Conservation (phyloP, 2,113 vertebrate genomes). For the Rutilus rutilus region DNA sequence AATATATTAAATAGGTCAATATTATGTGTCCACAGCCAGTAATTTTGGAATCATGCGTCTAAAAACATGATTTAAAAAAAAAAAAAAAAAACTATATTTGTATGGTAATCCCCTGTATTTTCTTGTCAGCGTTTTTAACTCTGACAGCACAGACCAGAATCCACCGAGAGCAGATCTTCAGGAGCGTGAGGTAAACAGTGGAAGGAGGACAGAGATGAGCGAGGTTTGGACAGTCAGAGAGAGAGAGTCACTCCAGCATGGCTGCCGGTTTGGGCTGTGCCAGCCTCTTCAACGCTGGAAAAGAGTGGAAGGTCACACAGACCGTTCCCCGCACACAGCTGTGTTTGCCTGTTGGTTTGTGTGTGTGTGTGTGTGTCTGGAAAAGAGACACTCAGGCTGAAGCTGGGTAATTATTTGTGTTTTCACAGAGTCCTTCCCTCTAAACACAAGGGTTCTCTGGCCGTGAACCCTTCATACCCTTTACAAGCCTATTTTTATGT, state of each 20-base stretch:
- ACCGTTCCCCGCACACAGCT: conserved; percentile 22
- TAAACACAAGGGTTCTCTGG: conserved; percentile 61
- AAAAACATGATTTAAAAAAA: no score
- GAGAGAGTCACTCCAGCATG: not conserved
- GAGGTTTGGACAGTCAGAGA: not conserved
- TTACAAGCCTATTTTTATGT: conserved; percentile 69
- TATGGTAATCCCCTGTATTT: not conserved
- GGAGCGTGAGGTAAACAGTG: not conserved
- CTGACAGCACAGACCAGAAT: not conserved
- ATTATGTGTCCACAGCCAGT: not conserved
- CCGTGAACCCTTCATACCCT: conserved; percentile 69
- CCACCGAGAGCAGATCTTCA: not conserved
- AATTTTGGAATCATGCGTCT: not conserved
- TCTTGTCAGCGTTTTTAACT: not conserved
- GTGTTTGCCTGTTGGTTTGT: not conserved
- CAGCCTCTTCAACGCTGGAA: conserved; percentile 26
- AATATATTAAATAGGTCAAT: no score
- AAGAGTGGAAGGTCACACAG: conserved; percentile 5
- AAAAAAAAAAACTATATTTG: no score
- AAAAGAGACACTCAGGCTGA: conserved; percentile 55
- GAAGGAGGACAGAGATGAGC: not conserved
- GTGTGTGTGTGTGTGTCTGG: conserved; percentile 4
- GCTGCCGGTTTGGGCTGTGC: conserved; percentile 12
- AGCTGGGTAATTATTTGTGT: conserved; percentile 75
- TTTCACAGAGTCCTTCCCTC: conserved; percentile 48